These are phyloP conservation scores for Oceanodroma leucorhoa DNA, from an alignment of 2,797 vertebrate genomes.

Conservation along the genomic window DNA sequence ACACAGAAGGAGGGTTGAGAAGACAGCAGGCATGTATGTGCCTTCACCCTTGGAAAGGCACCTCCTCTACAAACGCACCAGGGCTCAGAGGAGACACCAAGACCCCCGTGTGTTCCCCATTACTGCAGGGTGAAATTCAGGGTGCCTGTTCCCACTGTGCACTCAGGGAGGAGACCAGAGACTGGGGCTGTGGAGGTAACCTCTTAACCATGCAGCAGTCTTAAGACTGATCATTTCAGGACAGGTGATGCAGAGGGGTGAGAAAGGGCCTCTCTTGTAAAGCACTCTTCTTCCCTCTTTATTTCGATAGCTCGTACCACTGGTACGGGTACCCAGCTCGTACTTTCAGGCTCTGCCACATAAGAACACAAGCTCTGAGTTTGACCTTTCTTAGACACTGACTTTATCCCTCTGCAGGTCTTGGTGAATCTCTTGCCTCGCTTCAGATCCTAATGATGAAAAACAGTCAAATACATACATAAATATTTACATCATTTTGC, in stretches of 20 bases:
- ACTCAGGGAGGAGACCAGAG: neutral
- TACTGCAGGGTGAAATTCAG: neutral
- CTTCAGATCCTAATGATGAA: neutral
- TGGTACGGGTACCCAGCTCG: neutral
- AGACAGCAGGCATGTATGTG: neutral
- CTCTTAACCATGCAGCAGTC: neutral
- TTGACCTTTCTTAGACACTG: neutral
- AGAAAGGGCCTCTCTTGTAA: neutral
- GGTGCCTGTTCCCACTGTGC: neutral
- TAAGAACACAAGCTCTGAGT: neutral
- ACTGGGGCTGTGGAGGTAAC: neutral
- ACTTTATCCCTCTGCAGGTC: neutral
- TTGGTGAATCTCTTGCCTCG: neutral
- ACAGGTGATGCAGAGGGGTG: neutral
- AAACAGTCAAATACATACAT: neutral
- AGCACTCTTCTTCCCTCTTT: neutral
- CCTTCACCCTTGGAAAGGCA: neutral
- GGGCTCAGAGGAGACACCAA: neutral
- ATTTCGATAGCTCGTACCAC: neutral
- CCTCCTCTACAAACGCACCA: neutral
- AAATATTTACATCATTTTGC: conserved; percentile 13
- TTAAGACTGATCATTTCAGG: neutral
- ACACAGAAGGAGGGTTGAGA: neutral
- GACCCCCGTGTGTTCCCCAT: rapidly evolving
- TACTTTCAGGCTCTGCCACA: neutral